Evolutionary conservation across 2,113 vertebrate species (phyloP), one percentile per base, ranked within the genome.

Genomic region (Crotalus viridis): DNA sequence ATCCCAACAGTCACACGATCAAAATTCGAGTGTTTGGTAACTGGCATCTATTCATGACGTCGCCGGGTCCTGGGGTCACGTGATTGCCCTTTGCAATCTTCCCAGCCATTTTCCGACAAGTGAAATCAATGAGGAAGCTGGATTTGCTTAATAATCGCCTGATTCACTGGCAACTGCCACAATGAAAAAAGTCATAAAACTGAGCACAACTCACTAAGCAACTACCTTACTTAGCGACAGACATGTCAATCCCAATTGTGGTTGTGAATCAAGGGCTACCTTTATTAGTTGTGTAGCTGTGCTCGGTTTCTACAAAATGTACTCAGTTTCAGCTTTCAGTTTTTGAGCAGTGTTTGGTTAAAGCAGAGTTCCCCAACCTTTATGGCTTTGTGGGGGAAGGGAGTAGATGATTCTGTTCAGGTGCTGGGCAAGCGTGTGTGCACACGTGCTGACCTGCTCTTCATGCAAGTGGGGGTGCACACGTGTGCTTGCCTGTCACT

Each of bases 401-500:
- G 26, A 26, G 28, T 0, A 2, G 64, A 69, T 13, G 12, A 69
- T 69, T 69, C 0, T 1, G 28, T 69, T 12, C 4, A 69, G 33
- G 28, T 15, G 64, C 13, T n/a, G 64, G 64, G 28, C 28, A 69
- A 69, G 61, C 0, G 0, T 13, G 12, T 69, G 26, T n/a, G 26
- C 12, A 22, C 12, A 22, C 0, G 26, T 10, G 59, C 26, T 64
- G 10, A 0, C 12, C 12, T 0, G 10, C 64, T 15, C n/a, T 28
- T 69, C 5, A 1, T 2, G 1, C 64, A 69, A n/a, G 12, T 15
- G 28, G 28, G 28, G 28, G n/a, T 69, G 64, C 28, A 69, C 28
- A 28, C 0, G 4, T 69, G 64, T 12, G 5, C 28, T 13, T 24
- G 10, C 64, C 28, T 69, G 64, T 4, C 28, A 69, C 5, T n/a